These are phyloP conservation scores for Anthoscopus minutus DNA, from an alignment of 2,113 vertebrate species.

Conservation along the genomic window DNA sequence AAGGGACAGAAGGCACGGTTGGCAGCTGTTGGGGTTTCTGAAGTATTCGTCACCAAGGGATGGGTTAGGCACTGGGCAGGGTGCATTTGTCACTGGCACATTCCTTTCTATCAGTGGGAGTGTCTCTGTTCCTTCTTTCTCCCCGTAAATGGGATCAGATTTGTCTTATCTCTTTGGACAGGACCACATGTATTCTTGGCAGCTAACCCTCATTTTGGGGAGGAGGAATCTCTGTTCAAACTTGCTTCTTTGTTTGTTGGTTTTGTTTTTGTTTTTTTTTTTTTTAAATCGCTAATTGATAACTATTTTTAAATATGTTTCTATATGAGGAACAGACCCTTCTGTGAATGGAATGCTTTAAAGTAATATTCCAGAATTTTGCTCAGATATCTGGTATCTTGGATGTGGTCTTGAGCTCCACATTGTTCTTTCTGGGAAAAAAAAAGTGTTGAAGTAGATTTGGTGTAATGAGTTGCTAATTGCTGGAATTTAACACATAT, in stretches of 20 bases:
- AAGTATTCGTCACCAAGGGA: not conserved
- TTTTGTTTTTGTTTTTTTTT: not conserved
- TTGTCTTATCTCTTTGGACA: not conserved
- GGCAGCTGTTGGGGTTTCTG: constrained; percentile 20
- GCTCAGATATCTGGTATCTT: not conserved
- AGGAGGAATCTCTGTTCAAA: not conserved
- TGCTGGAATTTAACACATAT: not conserved
- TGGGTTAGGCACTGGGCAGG: constrained; percentile 24
- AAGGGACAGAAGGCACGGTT: not conserved
- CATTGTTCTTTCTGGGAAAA: not conserved
- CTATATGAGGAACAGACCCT: not conserved
- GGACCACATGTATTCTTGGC: not conserved
- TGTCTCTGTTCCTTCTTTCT: not conserved
- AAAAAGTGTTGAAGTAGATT: not conserved
- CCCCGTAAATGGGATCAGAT: not conserved
- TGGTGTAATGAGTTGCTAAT: not conserved
- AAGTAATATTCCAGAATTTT: not conserved
- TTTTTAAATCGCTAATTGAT: not conserved
- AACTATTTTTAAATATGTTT: not conserved
- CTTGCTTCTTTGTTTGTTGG: not conserved
- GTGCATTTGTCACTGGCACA: constrained; percentile 37
- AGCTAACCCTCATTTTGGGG: not conserved
- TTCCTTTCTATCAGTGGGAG: constrained; percentile 19
- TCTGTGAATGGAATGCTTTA: not conserved
- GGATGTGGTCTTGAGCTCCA: not conserved